A percentile compares a stretch with the other conserved stretches of the same genome.
These are phyloP conservation scores for Scolopax bukidnonensis DNA, from an alignment of 2,797 vertebrate species.

Conservation along the genomic window DNA sequence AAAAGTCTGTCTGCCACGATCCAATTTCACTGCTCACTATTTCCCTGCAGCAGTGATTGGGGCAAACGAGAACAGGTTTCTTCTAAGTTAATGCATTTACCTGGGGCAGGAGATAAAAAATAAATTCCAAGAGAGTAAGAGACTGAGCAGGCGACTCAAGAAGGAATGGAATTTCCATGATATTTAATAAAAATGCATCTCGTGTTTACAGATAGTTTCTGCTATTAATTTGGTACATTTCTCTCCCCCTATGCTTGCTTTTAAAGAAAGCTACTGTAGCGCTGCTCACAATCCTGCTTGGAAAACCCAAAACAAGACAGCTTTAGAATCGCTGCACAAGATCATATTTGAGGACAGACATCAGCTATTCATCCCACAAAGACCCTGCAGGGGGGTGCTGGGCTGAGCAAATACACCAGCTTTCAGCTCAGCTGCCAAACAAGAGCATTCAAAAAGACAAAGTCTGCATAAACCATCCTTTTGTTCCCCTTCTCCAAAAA, in stretches of 20 bases:
- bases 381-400: neutral
- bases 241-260: neutral
- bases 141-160: neutral
- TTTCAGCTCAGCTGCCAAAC: slow-evolving; percentile 16
- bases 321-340: slow-evolving; percentile 7
- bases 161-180: neutral
- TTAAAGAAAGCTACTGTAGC: neutral
- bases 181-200: fast-evolving
- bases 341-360: neutral
- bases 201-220: neutral
- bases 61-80: neutral
- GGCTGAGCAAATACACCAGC: neutral
- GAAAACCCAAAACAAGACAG: slow-evolving; percentile 8
- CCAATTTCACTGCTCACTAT: neutral
- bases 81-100: neutral
- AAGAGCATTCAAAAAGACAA: neutral
- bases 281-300: neutral
- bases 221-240: neutral
- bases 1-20: neutral
- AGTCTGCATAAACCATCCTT: neutral
- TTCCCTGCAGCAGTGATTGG: neutral
- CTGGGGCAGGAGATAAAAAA: neutral
- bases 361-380: neutral
- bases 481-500: neutral
- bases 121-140: neutral